Base-by-base conservation (phyloP, 2,888 invertebrate species). In the Helobdella robusta region DNA sequence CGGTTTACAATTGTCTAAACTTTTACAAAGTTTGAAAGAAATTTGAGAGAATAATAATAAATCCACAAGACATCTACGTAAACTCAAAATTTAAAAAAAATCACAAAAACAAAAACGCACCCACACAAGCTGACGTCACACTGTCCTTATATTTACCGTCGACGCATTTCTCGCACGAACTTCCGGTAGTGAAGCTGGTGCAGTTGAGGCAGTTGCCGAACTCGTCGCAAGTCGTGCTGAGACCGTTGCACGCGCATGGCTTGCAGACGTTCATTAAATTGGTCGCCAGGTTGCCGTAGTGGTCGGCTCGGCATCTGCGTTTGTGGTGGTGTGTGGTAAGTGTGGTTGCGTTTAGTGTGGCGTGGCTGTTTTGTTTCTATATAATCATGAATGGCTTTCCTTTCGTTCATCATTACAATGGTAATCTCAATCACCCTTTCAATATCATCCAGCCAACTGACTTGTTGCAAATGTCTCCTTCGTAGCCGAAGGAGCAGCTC, bases 181-280 rank as follows among this genome's bases (percentile, higher is more conserved):
- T n/a, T 15, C 74, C 74, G 2, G 66, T 68, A 28, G 73, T 70
- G 59, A 71, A 70, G 34, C 32, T 32, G 6, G 20, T 36, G 66
- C 73, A 73, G 58, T 86, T 86, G 62, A 90, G 83, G 78, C 95
- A 95, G 69, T 84, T 84, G 0, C 95, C 95, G 0, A 83, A 79
- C 48, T 85, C 83, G 79, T 93, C 88, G 79, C 95, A 83, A 64
- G 89, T 74, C 77, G 93, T 92, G 2, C 88, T 88, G 74, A 94
- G 93, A 0, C 89, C 90, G 59, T 86, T 87, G 78, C 95, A 95
- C 44, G 84, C 84, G 78, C 95, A 95, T 0, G 84, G 84, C 73
- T 82, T 81, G 75, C 94, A 74, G 3, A 68, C 68, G 15, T 70
- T 72, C n/a, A 85, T 85, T 1, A 87, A 88, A 2, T 83, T 76